Base-by-base conservation (phyloP, 2,797 vertebrate genomes). In the Siniperca obscura region DNA sequence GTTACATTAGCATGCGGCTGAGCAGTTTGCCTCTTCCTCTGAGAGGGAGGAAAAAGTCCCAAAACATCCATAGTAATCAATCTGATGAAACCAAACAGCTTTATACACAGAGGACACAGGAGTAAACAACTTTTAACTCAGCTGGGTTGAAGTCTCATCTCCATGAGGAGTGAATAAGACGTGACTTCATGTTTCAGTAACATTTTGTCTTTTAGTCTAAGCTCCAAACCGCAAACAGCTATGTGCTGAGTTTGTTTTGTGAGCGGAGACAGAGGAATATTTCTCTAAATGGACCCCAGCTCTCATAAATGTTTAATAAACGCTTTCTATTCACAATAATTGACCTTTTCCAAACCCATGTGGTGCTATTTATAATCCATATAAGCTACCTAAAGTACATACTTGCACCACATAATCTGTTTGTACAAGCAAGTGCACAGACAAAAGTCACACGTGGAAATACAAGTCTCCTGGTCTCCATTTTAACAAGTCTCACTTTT, bases 401-500 rank as follows among this genome's bases (percentile, higher is more conserved):
- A 38, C 80, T 77, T 81, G 74, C 77, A 71, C 74, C 78, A 55
- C 77, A 87, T 84, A 87, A 89, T 85, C 80, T 59, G 25, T 90
- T 88, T 90, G 86, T 68, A 80, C 59, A 84, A 85, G 86, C 86
- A 89, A 92, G 91, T 86, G 87, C 81, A 89, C 82, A 87, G 86
- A 91, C 81, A 87, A 76, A 90, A 87, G 81, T 90, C 86, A 82
- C 86, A 87, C 78, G 22, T 86, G 78, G 79, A 81, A 86, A 86
- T 60, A 76, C 61, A 14, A 81, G 83, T 84, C 90, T 84, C 60
- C 80, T 36, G 70, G 76, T 75, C 85, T 85, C 74, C 42, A 10
- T 72, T 92, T 92, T 90, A 92, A 93, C 90, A 88, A 90, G 88
- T 89, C 88, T 90, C 80, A 59, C 79, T 86, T 83, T 81, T 90